Evolutionary conservation across 2,797 vertebrate genomes (phyloP), one percentile per base, ranked within the genome.

Genomic region (Gobio occitaniae): DNA sequence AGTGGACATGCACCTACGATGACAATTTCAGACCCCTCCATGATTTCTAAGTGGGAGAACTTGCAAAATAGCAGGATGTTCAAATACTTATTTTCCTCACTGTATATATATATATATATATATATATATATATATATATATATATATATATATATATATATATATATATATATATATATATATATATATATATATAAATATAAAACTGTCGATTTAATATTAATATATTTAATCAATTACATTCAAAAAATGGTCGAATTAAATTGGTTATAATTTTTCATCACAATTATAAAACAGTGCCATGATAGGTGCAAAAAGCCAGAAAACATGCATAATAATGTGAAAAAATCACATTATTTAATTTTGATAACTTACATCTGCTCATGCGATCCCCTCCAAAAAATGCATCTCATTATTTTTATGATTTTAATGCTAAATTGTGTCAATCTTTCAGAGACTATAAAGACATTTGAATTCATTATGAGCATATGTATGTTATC

Each of bases 311-410:
- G 82, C 63, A 21, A 29, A 52, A 66, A 75, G 44, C 59, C 41
- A 75, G 17, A 65, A 70, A 78, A 70, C 82, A 84, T 78, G 82
- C 63, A 77, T 41, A 84, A 78, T 69, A 78, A 77, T 77, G 74
- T 70, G 29, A 70, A 81, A 61, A 32, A 38, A 56, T 83, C 74
- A 78, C 63, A 78, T 84, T 78, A 84, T 78, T 32, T n/a, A 9
- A 0, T 63, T 63, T 25, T 25, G 56, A 79, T 78, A 65, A 79
- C 41, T 61, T 65, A 32, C 66, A 79, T 84, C 32, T 61, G 77
- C 44, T 78, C 82, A 71, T 79, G 76, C 17, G n/a, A 84, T 77
- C 32, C n/a, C 36, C 36, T 32, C 32, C 41, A 21, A 56, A 2
- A 38, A 56, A 12, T 2, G 0, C 3, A 48, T 13, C 41, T 17